phyloP scores from a whole-genome alignment of 2,888 invertebrate species.

The Belgica antarctica region DNA sequence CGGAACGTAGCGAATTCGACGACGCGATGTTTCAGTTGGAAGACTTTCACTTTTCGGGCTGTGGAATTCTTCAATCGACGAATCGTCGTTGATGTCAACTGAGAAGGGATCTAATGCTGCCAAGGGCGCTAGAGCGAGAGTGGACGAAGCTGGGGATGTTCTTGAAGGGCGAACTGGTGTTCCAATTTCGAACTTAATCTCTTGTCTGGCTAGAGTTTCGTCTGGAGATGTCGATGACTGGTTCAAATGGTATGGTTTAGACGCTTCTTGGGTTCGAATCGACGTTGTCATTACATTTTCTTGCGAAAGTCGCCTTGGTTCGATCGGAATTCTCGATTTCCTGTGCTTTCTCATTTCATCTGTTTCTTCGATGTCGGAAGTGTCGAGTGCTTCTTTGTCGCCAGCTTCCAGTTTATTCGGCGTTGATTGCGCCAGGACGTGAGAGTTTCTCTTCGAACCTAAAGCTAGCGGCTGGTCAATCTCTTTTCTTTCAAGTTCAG shows the following conservation, averaged over 20 bases:
- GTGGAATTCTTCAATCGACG: conserved; percentile 46
- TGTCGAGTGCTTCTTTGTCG: background rate
- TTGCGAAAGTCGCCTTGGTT: background rate
- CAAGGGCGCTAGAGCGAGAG: background rate
- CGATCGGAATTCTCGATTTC: conserved; percentile 18
- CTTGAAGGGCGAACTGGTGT: conserved; percentile 50
- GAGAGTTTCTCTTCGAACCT: too few relatives aligned
- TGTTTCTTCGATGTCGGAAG: background rate
- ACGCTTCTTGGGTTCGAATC: conserved; percentile 36
- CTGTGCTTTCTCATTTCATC: background rate
- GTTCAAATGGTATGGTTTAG: conserved; percentile 30
- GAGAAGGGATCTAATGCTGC: background rate
- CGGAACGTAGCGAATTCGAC: conserved; percentile 59
- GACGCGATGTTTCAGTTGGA: conserved; percentile 48
- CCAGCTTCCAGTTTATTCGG: background rate
- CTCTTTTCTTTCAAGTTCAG: background rate
- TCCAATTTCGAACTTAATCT: conserved; percentile 51
- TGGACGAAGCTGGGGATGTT: conserved; percentile 41
- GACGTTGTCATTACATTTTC: background rate
- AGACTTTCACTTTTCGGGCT: conserved; percentile 52
- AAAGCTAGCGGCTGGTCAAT: background rate
- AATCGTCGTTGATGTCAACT: background rate
- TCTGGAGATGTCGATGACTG: conserved; percentile 10
- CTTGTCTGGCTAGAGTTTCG: background rate
- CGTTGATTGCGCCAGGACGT: background rate